Evolutionary conservation across 2,797 vertebrate species (phyloP), one percentile per base, ranked within the genome.

Genomic region (Mormyrops attenuatus): DNA sequence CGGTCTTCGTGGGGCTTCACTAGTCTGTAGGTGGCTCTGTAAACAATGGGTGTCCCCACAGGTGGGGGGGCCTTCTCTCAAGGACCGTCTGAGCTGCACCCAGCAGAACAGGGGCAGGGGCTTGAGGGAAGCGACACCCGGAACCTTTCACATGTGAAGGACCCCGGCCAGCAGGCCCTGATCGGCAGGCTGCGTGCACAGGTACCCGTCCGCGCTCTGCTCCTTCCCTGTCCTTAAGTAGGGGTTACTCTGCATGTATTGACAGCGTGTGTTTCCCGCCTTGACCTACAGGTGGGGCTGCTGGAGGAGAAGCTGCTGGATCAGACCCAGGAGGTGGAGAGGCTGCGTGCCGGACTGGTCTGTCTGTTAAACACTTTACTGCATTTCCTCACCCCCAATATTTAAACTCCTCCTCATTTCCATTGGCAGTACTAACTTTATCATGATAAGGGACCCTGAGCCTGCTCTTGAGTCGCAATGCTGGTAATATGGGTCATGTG

Each of bases 331-430:
- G 97, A 98, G 96, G 97, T 97, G 95, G 94, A 95, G 93, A 96
- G 95, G 93, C 96, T 99, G 90, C 97, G 95, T 91, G 97, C 96
- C 0, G 97, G 97, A 91, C 95, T 96, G 97, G 98, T 99, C 95
- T 97, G 97, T 92, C 60, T 30, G 88, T 8, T 22, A 26, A 2
- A 26, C 41, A 26, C 3, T 5, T 47, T 85, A n/a, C 80, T 85
- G 80, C 44, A 11, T n/a, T 47, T 44, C 6, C n/a, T 85, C 41
- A 47, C 4, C 13, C 69, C 34, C 15, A 3, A 20, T 38, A 77
- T 41, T 41, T 77, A 15, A 77, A 77, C 34, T 15, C 34, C 15
- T 34, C 30, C 5, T 69, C n/a, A 77, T 77, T 77, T 77, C 69
- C 1, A 3, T 38, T 41, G 34, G 34, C 17, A 4, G 34, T 7